Base-by-base conservation (phyloP, 2,888 invertebrate genomes). In the Hyles lineata region DNA sequence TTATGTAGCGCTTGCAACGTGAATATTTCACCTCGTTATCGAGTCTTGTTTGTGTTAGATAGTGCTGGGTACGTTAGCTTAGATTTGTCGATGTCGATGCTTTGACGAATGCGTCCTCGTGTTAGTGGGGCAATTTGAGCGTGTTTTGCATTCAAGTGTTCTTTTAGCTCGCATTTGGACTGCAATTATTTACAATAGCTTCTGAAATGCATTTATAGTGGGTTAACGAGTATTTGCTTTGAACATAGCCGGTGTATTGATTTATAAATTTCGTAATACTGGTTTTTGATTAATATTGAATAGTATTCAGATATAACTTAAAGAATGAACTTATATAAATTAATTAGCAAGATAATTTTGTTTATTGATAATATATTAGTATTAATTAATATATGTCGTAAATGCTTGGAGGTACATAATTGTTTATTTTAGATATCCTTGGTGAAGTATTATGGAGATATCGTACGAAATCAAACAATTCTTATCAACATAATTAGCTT, bases 11-110 rank as follows among this genome's bases (percentile, higher is more conserved):
- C 89, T 90, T 89, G 90, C 92, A 90, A 92, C 90, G 94, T 94
- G 94, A 93, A 94, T 94, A 94, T 94, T 94, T 94, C 94, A 94
- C 94, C 94, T 94, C 94, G 94, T 94, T 94, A 94, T 93, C 94
- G 92, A 89, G 92, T 90, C 92, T 93, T 94, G 94, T 94, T 94
- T 94, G 93, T 92, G 93, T 93, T 94, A 91, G 93, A 87, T 89
- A 92, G 93, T 86, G 93, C 82, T 87, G 90, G 79, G 84, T 74
- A 73, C 74, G 75, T 72, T 74, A 77, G 23, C 23, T 75, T 77
- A 74, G 80, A 83, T 81, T 80, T 79, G 81, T 87, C 87, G 88
- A 89, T 91, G 82, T 90, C 89, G 89, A 90, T 88, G 70, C 72
- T 75, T 76, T 75, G 71, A 76, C 25, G 55, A n/a, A 55, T n/a